These are phyloP conservation scores for Aricia agestis DNA, from an alignment of 1,140 invertebrate species.

Conservation along the genomic window DNA sequence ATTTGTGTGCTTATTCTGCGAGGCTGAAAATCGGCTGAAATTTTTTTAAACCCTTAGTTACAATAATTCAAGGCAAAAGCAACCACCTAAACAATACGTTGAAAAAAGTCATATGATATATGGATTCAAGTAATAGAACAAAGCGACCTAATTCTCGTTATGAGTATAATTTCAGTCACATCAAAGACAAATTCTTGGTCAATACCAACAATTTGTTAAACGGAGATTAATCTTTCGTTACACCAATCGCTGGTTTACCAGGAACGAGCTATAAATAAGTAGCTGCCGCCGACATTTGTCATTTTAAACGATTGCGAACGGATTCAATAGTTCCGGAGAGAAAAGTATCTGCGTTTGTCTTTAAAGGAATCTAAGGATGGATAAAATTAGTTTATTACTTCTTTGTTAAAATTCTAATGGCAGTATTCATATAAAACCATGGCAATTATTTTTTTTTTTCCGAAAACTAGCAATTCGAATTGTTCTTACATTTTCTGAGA, in stretches of 20 bases:
- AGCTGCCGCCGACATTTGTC: constrained; percentile 32
- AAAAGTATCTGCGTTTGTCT: constrained; percentile 7
- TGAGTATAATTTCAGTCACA: constrained; percentile 1
- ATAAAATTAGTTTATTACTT: too few relatives aligned
- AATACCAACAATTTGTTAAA: constrained; percentile 58
- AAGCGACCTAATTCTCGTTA: background rate
- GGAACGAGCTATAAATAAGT: constrained; percentile 54
- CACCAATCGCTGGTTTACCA: constrained; percentile 64
- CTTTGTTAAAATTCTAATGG: too few relatives aligned
- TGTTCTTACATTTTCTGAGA: too few relatives aligned
- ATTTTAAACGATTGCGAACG: constrained; percentile 64
- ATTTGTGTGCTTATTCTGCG: too few relatives aligned
- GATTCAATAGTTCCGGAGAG: constrained; percentile 53
- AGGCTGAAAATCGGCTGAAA: too few relatives aligned
- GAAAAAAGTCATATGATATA: background rate
- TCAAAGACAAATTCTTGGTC: constrained; percentile 26
- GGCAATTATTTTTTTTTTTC: too few relatives aligned
- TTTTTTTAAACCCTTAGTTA: too few relatives aligned
- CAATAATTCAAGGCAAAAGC: too few relatives aligned
- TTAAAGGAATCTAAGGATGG: background rate
- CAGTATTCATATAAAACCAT: too few relatives aligned
- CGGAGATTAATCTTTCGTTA: constrained; percentile 68
- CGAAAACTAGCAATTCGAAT: too few relatives aligned
- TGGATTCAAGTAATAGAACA: background rate
- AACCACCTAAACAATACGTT: background rate